Base-by-base conservation (phyloP, 2,113 vertebrate genomes). In the Gobio gobio region DNA sequence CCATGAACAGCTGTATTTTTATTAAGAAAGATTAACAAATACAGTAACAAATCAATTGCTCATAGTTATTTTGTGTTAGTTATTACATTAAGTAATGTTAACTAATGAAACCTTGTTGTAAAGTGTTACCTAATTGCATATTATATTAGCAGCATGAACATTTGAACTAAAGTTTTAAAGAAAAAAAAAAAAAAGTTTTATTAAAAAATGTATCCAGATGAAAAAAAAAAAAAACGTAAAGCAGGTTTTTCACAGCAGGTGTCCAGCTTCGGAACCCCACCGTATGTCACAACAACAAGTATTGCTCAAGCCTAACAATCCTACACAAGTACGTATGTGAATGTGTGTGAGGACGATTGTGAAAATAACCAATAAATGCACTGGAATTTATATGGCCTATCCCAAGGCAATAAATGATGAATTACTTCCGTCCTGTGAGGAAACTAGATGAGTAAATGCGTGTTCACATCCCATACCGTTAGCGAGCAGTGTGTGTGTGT, bases 331-430 rank as follows among this genome's bases (percentile, higher is more conserved):
- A 84, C 33, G 73, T 73, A 63, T 64, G 83, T 82, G 40, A 68
- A 22, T 14, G 40, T 49, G 47, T 64, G n/a, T 14, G 29, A 47
- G n/a, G 61, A 77, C 51, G 74, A 84, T 88, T 90, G 87, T 45
- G 87, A 90, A 90, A 91, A 84, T 3, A 86, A 75, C 72, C 86
- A 86, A 86, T 88, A 86, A 89, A 87, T 86, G 73, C 64, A 73
- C 84, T 90, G 90, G 87, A 87, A 91, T 91, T 88, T 83, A 85
- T 83, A 51, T 66, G 66, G 63, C 79, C 33, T 85, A 84, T 87
- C 83, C 20, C 86, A 51, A 66, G 33, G 82, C 73, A 80, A 33
- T 76, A 85, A 56, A 84, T 79, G 85, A 82, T 20, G 29, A 78
- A 47, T 77, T 29, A 86, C 81, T 86, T 84, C 84, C 76, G 61